Evolutionary conservation across 2,113 vertebrate species (phyloP), one percentile per base, ranked within the genome.

Genomic region (rat (Rattus norvegicus)): DNA sequence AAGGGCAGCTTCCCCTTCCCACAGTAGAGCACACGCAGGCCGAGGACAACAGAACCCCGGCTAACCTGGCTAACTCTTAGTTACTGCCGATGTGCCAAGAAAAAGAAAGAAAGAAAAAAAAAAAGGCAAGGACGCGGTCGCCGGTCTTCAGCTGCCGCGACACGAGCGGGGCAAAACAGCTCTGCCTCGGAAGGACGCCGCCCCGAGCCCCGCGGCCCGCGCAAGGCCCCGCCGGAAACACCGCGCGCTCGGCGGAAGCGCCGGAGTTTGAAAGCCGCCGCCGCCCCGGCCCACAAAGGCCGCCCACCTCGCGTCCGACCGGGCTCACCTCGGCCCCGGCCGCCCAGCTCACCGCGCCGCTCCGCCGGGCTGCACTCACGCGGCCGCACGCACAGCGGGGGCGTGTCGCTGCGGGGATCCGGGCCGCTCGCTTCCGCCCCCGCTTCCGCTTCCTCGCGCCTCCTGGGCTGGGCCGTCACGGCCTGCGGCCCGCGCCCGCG

Each of bases 371-470:
- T 33, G 83, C 61, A 67, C 61, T 65, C 39, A 65, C 83, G 59
- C 84, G 84, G 84, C 65, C 65, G 30, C 61, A 49, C 85, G 85
- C 61, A 65, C 61, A 19, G 63, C 85, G 85, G 85, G 85, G 85
- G 85, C 85, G 85, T 87, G 85, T 86, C 96, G 93, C 89, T 77
- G 91, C 43, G 30, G 54, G 92, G 91, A 88, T 91, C 54, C 84
- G 73, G 54, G 14, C 94, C 88, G 88, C 91, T 79, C 89, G 88
- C 20, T 95, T 93, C 97, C 97, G 43, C 90, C 93, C 93, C 84
- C 90, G 92, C 93, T 84, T 79, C 89, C 88, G 95, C 33, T 56
- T 81, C 79, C 52, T 56, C 43, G 61, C 88, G 91, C 63, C 65
- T 87, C 85, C 47, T 2, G 17, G 63, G 63, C 75, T 54, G 28